Percentiles rank a stretch among this genome's conserved stretches.
phyloP scores from a whole-genome alignment of 2,888 invertebrate species.

The Lacanobia oleracea region DNA sequence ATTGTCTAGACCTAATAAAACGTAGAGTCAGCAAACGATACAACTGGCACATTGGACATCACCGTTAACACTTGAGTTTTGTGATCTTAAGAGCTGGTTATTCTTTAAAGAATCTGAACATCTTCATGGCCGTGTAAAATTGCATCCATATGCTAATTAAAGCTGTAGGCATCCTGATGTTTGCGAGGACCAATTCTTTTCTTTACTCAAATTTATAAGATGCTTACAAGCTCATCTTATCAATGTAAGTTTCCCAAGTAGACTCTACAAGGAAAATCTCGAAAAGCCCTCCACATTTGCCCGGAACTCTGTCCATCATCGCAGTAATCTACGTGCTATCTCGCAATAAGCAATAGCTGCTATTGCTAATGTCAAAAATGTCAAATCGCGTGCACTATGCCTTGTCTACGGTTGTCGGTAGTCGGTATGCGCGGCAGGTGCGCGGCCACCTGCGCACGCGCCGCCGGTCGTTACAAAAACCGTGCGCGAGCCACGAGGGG shows the following conservation, averaged over 20 bases:
- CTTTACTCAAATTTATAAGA: neutral
- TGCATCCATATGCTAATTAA: too few species aligned
- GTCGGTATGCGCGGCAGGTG: constrained; percentile 88
- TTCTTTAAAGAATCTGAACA: neutral
- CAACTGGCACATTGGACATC: constrained; percentile 58
- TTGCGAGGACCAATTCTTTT: neutral
- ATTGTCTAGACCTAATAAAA: constrained; percentile 80
- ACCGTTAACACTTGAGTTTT: neutral
- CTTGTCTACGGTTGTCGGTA: constrained; percentile 78
- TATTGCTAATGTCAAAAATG: constrained; percentile 60
- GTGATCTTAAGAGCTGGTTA: neutral
- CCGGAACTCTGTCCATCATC: neutral
- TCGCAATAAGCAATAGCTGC: constrained; percentile 16
- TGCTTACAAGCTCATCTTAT: neutral
- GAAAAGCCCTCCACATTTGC: neutral
- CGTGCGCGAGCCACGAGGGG: constrained; percentile 76
- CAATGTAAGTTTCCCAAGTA: neutral
- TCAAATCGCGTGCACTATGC: constrained; percentile 80
- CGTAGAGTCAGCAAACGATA: constrained; percentile 69
- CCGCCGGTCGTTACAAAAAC: constrained; percentile 86
- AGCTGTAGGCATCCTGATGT: neutral
- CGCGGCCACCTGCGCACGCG: constrained; percentile 89
- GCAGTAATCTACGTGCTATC: neutral
- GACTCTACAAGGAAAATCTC: neutral
- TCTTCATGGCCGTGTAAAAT: neutral